Conservation (phyloP, 2,888 invertebrate species). For the Plagiodera versicolora region DNA sequence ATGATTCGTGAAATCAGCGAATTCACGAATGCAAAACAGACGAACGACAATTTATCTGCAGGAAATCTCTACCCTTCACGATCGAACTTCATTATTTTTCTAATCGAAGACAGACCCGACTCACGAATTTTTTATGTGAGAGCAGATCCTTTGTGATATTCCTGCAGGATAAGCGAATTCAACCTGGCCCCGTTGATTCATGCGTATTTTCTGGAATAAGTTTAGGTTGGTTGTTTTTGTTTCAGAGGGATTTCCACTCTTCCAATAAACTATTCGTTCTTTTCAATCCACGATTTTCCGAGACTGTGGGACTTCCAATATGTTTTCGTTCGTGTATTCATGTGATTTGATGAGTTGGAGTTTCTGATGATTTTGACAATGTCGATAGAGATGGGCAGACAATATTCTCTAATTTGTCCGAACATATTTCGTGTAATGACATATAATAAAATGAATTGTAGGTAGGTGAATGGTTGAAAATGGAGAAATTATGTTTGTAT, state of each 20-base stretch:
- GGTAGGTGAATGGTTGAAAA: too few species aligned
- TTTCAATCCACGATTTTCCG: too few species aligned
- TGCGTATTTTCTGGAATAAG: slow-evolving; percentile 1
- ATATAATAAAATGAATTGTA: too few species aligned
- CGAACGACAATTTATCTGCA: slow-evolving; percentile 26
- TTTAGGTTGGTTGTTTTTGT: not conserved
- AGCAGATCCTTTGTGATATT: slow-evolving; percentile 9
- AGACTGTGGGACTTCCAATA: too few species aligned
- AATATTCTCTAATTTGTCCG: too few species aligned
- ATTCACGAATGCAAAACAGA: not conserved
- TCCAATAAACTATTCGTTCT: not conserved
- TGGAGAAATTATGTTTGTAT: too few species aligned
- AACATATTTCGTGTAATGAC: too few species aligned
- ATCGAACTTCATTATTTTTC: slow-evolving; percentile 13
- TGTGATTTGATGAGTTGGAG: too few species aligned
- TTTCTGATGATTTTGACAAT: too few species aligned
- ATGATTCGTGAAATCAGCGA: not conserved
- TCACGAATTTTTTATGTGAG: slow-evolving; percentile 8
- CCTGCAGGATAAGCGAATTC: slow-evolving; percentile 5
- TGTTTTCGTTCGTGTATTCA: too few species aligned
- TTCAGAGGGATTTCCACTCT: not conserved
- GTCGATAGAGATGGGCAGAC: too few species aligned
- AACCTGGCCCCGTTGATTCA: not conserved
- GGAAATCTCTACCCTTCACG: slow-evolving; percentile 15
- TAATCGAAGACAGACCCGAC: slow-evolving; percentile 13